Conservation (phyloP, 2,797 vertebrate species). For the Tenualosa ilisha region DNA sequence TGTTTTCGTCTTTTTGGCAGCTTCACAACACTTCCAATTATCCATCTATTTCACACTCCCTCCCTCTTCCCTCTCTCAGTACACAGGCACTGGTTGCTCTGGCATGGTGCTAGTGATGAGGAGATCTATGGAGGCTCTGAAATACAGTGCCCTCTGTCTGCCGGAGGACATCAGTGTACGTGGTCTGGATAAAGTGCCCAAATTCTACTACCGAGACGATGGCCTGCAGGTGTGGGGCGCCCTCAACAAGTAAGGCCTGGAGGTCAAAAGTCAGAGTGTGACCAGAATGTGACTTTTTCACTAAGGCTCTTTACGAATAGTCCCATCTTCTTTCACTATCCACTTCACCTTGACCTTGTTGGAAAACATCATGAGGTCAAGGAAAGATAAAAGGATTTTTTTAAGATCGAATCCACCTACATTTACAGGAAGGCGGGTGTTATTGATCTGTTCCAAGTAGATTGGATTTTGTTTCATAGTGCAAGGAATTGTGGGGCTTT, state of each 20-base stretch:
- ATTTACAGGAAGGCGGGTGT: too few species aligned
- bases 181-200: constrained; percentile 58
- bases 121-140: constrained; percentile 19
- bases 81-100: not conserved
- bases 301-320: too few species aligned
- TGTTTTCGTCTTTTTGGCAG: not conserved
- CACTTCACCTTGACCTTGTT: too few species aligned
- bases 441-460: too few species aligned
- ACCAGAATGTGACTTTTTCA: too few species aligned
- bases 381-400: too few species aligned
- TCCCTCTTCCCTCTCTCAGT: constrained; percentile 21
- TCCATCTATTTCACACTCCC: not conserved
- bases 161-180: constrained; percentile 34
- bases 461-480: too few species aligned
- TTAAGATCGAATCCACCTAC: too few species aligned
- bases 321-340: too few species aligned
- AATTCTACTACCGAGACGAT: constrained; percentile 67
- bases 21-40: not conserved
- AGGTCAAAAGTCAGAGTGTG: too few species aligned
- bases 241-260: constrained; percentile 56
- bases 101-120: constrained; percentile 23
- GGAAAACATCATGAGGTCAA: too few species aligned
- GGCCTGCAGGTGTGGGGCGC: constrained; percentile 62
- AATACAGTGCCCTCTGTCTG: constrained; percentile 38
- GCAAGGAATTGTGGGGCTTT: too few species aligned